phyloP scores from a whole-genome alignment of 2,888 invertebrate genomes.

The Orthosia cruda region DNA sequence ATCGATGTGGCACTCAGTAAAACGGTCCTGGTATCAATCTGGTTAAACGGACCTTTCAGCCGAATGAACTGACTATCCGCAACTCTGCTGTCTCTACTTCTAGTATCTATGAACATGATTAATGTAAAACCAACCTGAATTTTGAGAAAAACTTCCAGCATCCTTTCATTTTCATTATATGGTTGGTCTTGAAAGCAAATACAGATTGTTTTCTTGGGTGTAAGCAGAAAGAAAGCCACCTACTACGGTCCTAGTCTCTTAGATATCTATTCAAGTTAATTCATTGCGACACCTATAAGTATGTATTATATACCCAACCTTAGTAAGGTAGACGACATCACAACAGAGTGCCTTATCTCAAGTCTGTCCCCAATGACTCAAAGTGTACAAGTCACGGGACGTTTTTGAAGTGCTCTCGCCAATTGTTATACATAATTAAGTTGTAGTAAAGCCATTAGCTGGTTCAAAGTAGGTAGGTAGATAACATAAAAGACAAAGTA shows the following conservation, averaged over 20 bases:
- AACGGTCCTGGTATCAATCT: slow-evolving; percentile 14
- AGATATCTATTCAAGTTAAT: not conserved
- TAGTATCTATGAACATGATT: no score
- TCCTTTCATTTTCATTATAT: no score
- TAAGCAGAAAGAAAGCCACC: no score
- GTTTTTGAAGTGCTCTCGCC: slow-evolving; percentile 51
- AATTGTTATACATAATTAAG: slow-evolving; percentile 60
- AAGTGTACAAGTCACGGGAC: slow-evolving; percentile 28
- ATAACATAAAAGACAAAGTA: slow-evolving; percentile 67
- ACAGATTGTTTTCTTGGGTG: no score
- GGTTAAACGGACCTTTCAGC: slow-evolving; percentile 10
- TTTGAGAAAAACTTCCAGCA: no score
- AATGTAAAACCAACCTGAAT: no score
- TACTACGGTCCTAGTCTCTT: no score
- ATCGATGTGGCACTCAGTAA: slow-evolving; percentile 10
- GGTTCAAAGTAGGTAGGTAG: slow-evolving; percentile 56
- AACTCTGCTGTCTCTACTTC: not conserved
- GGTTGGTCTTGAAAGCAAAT: not conserved
- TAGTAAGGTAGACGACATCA: slow-evolving; percentile 8
- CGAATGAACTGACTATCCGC: slow-evolving; percentile 4
- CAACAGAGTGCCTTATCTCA: slow-evolving; percentile 22
- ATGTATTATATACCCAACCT: not conserved
- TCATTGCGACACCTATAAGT: not conserved
- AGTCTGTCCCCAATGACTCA: slow-evolving; percentile 35
- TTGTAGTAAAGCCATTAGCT: slow-evolving; percentile 66